phyloP scores from a whole-genome alignment of 1,140 invertebrate species.

The Atta colombica region DNA sequence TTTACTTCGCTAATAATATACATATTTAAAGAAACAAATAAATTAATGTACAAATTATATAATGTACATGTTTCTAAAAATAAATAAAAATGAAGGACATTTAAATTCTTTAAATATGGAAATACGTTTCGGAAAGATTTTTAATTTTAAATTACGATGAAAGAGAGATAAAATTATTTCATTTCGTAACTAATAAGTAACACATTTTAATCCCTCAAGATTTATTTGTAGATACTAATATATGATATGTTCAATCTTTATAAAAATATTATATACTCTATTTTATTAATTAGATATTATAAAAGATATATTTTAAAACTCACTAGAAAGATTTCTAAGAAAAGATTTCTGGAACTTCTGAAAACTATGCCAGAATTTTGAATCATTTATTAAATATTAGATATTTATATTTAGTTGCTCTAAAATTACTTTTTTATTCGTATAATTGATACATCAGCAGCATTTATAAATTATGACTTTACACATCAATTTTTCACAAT shows the following conservation, averaged over 20 bases:
- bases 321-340: not conserved
- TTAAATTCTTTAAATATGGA: not conserved
- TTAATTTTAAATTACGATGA: not conserved
- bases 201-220: not conserved
- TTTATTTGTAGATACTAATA: not conserved
- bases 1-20: not conserved
- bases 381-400: not conserved
- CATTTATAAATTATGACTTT: conserved; percentile 5
- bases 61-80: too few species aligned
- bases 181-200: not conserved
- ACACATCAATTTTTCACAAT: not conserved
- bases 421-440: not conserved
- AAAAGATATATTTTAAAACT: conserved; percentile 15
- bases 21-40: not conserved
- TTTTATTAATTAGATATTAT: not conserved
- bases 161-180: not conserved
- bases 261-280: not conserved
- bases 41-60: not conserved
- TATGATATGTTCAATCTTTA: not conserved
- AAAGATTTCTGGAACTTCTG: not conserved
- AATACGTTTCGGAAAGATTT: not conserved
- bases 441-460: not conserved
- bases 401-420: not conserved
- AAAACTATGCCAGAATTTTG: not conserved
- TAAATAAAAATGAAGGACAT: not conserved